Conservation (phyloP, 2,113 vertebrate genomes). For the Cebidichthys violaceus region DNA sequence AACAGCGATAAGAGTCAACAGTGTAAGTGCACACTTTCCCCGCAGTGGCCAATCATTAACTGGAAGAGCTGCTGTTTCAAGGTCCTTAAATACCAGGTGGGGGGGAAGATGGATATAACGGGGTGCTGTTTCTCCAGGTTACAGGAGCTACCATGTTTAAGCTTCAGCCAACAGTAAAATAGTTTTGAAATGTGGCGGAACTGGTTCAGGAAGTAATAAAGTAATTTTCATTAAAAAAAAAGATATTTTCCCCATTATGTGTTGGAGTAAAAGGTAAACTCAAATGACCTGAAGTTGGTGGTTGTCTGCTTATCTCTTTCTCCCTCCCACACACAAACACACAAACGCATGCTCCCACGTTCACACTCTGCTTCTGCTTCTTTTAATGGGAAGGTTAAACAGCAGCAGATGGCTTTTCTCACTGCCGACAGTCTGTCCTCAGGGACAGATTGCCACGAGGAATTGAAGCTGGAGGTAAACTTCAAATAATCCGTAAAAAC, state of each 20-base stretch:
- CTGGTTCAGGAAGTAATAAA: not conserved
- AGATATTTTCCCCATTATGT: not conserved
- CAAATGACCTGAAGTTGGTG: not conserved
- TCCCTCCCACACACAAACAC: conserved; percentile 21
- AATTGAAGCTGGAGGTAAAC: conserved; percentile 57
- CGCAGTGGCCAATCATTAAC: conserved; percentile 83
- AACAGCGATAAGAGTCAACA: conserved; percentile 82
- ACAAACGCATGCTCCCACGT: conserved; percentile 39
- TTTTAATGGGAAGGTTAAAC: conserved; percentile 73
- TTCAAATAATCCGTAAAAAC: conserved; percentile 42
- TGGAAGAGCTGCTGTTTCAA: conserved; percentile 71
- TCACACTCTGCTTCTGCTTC: conserved; percentile 42
- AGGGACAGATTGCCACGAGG: conserved; percentile 76
- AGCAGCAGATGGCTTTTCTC: conserved; percentile 80
- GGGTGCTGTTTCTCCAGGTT: conserved; percentile 44
- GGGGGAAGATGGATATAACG: conserved; percentile 6
- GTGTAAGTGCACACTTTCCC: conserved; percentile 79
- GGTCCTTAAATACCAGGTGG: conserved; percentile 77
- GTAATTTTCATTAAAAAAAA: conserved; percentile 4
- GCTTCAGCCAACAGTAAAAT: not conserved
- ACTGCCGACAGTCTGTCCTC: conserved; percentile 74
- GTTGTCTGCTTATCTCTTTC: conserved; percentile 2
- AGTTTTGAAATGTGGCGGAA: not conserved
- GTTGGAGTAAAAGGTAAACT: conserved; percentile 22
- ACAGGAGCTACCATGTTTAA: conserved; percentile 13